These are phyloP conservation scores for Microtus oregoni DNA, from an alignment of 2,113 vertebrate genomes.

Conservation along the genomic window DNA sequence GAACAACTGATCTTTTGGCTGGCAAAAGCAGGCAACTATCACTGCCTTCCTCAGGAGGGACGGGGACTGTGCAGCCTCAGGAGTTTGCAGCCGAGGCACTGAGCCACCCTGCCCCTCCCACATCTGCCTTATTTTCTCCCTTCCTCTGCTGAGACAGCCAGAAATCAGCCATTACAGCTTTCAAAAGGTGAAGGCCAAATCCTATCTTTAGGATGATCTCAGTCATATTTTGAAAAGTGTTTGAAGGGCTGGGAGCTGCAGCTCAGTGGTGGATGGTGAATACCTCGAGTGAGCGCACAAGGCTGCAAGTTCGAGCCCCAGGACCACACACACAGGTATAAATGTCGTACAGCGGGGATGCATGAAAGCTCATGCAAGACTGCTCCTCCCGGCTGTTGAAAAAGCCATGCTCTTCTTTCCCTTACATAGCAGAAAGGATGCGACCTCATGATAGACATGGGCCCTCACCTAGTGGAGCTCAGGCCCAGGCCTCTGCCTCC, in stretches of 20 bases:
- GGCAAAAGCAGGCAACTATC: neutral
- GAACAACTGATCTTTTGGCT: neutral
- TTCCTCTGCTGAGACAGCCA: neutral
- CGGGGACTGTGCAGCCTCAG: rapidly evolving
- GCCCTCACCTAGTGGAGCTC: neutral
- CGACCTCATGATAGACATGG: neutral
- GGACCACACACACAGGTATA: neutral
- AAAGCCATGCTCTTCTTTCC: neutral
- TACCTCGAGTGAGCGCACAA: neutral
- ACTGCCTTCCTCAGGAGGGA: neutral
- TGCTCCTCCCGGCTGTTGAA: neutral
- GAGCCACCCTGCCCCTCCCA: neutral
- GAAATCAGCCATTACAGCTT: neutral
- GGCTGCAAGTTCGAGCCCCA: neutral
- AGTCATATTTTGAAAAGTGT: conserved; percentile 33
- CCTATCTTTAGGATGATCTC: neutral
- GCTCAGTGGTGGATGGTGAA: neutral
- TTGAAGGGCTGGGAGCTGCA: neutral
- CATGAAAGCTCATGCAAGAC: neutral
- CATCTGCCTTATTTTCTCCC: neutral
- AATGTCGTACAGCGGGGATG: neutral
- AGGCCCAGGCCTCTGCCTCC: neutral
- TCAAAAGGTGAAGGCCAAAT: conserved; percentile 45
- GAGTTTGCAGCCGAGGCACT: neutral
- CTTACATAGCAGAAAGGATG: neutral